Base-by-base conservation (phyloP, 2,888 invertebrate species). In the Dicyrtoma fusca region DNA sequence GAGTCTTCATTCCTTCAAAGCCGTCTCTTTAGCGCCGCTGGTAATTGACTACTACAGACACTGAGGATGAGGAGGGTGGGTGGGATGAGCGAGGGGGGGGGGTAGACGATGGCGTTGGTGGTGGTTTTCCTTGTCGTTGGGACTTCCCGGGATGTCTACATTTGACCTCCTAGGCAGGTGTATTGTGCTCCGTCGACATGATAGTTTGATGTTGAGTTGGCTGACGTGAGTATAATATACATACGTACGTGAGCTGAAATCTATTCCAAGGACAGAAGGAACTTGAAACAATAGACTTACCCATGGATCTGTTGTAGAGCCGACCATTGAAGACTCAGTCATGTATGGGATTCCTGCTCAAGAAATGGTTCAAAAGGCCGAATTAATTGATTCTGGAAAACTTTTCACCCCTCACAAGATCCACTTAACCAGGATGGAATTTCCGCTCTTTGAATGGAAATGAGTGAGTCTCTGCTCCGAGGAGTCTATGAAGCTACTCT, bases 381-480 rank as follows among this genome's bases (percentile, higher is more conserved):
- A 64, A 64, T 64, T 64, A 64, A 64, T 64, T 64, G 64, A 64
- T 64, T 64, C 64, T 25, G 21, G 53, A 63, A 63, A 64, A 64
- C 64, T 64, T 64, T 64, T 64, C 49, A 63, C 21, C 45, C 44
- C 62, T 63, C 44, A 42, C 44, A 45, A 44, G 45, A 44, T 63
- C 62, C 62, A 63, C 49, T 64, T 64, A 49, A 47, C 64, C 21
- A 25, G 21, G 64, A 64, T 47, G 64, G 49, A 64, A 49, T 49
- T 49, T 64, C 47, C 64, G 13, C 62, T 44, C 4, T 49, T 44
- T 49, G 64, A 64, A 64, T 49, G 25, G 64, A 64, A 61, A 42
- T 34, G 14, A 26, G 8, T 13, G 45, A n/a, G 42, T 61, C 61
- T 61, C 19, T n/a, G n/a, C n/a, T n/a, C n/a, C n/a, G n/a, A n/a